These are phyloP conservation scores for Artibeus lituratus DNA, from an alignment of 2,797 vertebrate species.

Conservation along the genomic window DNA sequence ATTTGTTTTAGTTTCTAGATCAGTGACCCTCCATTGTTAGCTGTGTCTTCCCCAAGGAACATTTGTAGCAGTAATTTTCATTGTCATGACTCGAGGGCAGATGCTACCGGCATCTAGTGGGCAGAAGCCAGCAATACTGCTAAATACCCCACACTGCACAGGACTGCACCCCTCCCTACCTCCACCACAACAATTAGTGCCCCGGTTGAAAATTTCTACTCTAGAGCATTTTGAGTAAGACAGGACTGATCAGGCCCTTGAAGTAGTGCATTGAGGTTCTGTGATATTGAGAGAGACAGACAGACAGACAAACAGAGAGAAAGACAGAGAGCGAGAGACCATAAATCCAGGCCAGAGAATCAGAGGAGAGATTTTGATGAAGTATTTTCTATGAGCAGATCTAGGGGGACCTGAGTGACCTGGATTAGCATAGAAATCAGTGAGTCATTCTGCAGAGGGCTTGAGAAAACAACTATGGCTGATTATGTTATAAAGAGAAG, in stretches of 20 bases:
- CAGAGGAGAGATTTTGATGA: background rate
- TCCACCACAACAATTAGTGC: background rate
- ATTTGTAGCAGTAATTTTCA: background rate
- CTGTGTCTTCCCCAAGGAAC: background rate
- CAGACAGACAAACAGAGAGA: background rate
- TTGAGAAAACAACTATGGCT: background rate
- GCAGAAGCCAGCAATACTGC: background rate
- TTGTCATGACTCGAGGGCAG: background rate
- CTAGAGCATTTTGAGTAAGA: background rate
- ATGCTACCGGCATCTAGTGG: background rate
- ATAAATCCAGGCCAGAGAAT: background rate
- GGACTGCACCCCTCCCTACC: accelerated
- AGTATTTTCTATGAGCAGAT: background rate
- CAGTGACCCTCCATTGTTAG: background rate
- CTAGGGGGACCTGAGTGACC: background rate
- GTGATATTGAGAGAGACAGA: background rate
- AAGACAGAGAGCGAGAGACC: background rate
- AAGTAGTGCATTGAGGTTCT: background rate
- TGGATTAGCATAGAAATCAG: background rate
- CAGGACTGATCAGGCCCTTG: background rate
- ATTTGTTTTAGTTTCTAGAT: background rate
- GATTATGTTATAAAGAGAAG: background rate
- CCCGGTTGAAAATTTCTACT: background rate
- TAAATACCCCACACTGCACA: background rate
- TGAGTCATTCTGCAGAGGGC: background rate